A percentile compares a stretch with the other conserved stretches of the same genome.
Evolutionary conservation across 1,140 invertebrate species (phyloP).

Genomic region (Teleopsis dalmanni): DNA sequence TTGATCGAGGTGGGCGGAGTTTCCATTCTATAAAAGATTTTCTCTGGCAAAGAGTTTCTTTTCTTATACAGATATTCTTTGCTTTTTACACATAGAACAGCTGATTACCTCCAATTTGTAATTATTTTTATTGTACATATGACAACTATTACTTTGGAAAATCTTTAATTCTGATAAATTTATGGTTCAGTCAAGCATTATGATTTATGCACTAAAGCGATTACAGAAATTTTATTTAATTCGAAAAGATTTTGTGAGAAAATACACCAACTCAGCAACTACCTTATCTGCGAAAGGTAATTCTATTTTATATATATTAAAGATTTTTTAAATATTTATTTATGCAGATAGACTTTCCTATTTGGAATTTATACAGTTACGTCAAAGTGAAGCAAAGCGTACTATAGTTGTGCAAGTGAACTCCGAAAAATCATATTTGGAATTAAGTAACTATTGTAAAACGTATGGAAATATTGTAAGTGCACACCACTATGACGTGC

Average conservation of each 20-base stretch:
- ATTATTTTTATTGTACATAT: too few species aligned
- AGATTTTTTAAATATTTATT: not conserved
- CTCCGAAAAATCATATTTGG: conserved; percentile 52
- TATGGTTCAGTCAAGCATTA: too few species aligned
- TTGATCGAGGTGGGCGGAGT: too few species aligned
- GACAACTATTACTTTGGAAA: too few species aligned
- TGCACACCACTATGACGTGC: conserved; percentile 55
- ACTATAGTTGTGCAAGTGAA: conserved; percentile 58
- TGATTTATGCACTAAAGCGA: too few species aligned
- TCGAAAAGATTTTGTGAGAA: conserved; percentile 1
- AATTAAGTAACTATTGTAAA: conserved; percentile 57
- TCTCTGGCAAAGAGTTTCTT: too few species aligned
- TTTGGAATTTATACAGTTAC: conserved; percentile 27
- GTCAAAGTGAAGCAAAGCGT: conserved; percentile 29
- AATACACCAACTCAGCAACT: not conserved
- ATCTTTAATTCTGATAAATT: too few species aligned
- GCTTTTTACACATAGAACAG: too few species aligned
- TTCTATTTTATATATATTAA: not conserved
- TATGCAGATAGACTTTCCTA: conserved; percentile 21
- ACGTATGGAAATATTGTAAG: conserved; percentile 52
- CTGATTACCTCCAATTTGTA: too few species aligned
- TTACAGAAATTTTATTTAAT: too few species aligned
- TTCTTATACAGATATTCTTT: too few species aligned
- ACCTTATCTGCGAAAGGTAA: not conserved
- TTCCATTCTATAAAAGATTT: too few species aligned